Conservation (phyloP, 2,888 invertebrate genomes). For the Ophion obscuratus region DNA sequence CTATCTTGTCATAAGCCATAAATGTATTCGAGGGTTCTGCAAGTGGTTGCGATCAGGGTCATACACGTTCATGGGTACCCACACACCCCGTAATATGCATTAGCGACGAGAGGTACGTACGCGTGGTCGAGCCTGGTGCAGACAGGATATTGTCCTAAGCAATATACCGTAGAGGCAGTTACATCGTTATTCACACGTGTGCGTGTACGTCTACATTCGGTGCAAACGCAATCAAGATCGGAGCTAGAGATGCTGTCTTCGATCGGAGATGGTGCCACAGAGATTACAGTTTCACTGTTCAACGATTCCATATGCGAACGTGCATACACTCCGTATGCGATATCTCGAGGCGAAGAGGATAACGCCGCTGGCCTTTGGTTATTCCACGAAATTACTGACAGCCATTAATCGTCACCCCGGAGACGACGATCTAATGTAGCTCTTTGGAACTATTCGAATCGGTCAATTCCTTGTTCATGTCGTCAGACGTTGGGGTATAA, state of each 20-base stretch:
- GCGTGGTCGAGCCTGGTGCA: constrained; percentile 31
- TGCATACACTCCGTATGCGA: too few relatives aligned
- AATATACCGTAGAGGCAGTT: constrained; percentile 18
- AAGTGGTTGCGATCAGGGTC: constrained; percentile 6
- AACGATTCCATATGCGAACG: background rate
- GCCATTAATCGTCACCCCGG: too few relatives aligned
- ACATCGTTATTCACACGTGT: constrained; percentile 16
- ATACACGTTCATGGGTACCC: constrained; percentile 24
- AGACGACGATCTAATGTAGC: too few relatives aligned
- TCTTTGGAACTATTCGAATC: too few relatives aligned
- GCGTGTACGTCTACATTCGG: constrained; percentile 24
- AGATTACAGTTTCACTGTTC: constrained; percentile 40
- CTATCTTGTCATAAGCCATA: constrained; percentile 26
- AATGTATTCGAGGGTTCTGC: constrained; percentile 29
- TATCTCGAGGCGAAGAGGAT: background rate
- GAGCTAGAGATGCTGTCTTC: constrained; percentile 51
- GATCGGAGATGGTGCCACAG: constrained; percentile 53
- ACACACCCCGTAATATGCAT: constrained; percentile 32
- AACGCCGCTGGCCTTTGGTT: constrained; percentile 2
- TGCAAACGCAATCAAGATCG: constrained; percentile 51
- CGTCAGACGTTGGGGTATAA: too few relatives aligned
- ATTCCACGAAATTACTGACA: too few relatives aligned
- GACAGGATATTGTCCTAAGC: constrained; percentile 47
- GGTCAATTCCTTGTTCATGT: too few relatives aligned
- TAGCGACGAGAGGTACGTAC: constrained; percentile 10